Base-by-base conservation (phyloP, 2,113 vertebrate species). In the Apodemus speciosus region DNA sequence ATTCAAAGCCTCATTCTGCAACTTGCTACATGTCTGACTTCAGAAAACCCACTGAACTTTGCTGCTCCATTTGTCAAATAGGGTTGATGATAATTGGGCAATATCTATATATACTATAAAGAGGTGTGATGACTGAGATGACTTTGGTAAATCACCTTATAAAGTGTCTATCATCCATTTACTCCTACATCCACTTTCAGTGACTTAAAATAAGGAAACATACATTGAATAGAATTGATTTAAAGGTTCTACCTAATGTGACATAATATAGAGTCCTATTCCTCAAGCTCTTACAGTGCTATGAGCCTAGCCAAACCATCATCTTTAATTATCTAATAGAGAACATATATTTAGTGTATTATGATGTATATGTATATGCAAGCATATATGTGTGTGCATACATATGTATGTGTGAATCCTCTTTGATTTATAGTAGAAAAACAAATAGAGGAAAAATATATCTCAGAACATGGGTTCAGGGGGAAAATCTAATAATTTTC, bases 11-110 rank as follows among this genome's bases (percentile, higher is more conserved):
- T 73, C 46, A 79, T 13, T 90, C 23, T 91, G 3, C 18, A 90
- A 16, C 23, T 80, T 97, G 69, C 27, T 80, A 75, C 15, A 40
- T 79, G 3, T 2, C 21, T 83, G 75, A 89, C 25, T 49, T 87
- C 73, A 75, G n/a, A 64, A 91, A 93, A 93, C 21, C 53, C 27
- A 46, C 11, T 88, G 86, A 87, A n/a, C 40, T 13, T 69, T 40
- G 90, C 10, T 84, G 71, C 38, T 90, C 91, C 16, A 75, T 93
- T 87, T 92, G 56, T 89, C 56, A 96, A 89, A 91, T 51, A 40
- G 11, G 32, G 2, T 85, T 89, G 8, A 91, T 72, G 56, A 79
- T 69, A 91, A 75, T 56, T 72, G 53, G n/a, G 30, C n/a, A 58
- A 53, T 40, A 71, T 69, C 3, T 85, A 60, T 14, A 11, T 43